Base-by-base conservation (phyloP, 2,888 invertebrate species). In the Choreutis nemorana region DNA sequence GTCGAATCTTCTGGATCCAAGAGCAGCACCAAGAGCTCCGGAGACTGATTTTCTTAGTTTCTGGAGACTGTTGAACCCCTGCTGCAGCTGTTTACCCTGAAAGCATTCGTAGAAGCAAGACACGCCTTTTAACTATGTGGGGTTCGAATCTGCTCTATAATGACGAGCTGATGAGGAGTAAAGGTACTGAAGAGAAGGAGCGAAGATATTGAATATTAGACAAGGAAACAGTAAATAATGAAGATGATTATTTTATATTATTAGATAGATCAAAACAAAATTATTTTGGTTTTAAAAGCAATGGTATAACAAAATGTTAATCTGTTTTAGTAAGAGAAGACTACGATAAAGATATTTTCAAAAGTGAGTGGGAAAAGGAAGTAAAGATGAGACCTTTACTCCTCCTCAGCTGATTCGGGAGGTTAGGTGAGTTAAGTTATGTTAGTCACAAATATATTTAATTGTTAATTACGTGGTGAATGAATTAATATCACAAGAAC, bases 21-120 rank as follows among this genome's bases (percentile, higher is more conserved):
- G 47, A 1, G 79, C 82, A 0, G 71, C 72, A 2, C 75, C 78
- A 11, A 82, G 49, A 8, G 81, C 84, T 1, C 87, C 87, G 0
- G 87, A 86, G 1, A 89, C 84, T 0, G 89, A 87, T 39, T 87
- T 82, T 44, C 86, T 83, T 6, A 90, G 65, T 57, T 88, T 89
- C 54, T 90, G 87, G 3, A 87, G 62, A 36, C 86, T 86, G 57
- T 85, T 84, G 59, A 85, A 86, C 1, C 83, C 77, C 18, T 81
- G 79, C 41, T 80, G 68, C 32, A 80, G 38, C 42, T 67, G 78
- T 35, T 78, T 79, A 26, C 72, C 72, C 80, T 80, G 80, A 46
- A 80, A 80, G 49, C 80, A 80, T 56, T 78, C 77, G 60, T 68
- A 73, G 45, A 80, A 75, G 52, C 80, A 80, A 65, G 78, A 78